Percentiles rank a stretch among this genome's conserved stretches.
phyloP scores from a whole-genome alignment of 2,113 vertebrate species.

The Oryzias melastigma region DNA sequence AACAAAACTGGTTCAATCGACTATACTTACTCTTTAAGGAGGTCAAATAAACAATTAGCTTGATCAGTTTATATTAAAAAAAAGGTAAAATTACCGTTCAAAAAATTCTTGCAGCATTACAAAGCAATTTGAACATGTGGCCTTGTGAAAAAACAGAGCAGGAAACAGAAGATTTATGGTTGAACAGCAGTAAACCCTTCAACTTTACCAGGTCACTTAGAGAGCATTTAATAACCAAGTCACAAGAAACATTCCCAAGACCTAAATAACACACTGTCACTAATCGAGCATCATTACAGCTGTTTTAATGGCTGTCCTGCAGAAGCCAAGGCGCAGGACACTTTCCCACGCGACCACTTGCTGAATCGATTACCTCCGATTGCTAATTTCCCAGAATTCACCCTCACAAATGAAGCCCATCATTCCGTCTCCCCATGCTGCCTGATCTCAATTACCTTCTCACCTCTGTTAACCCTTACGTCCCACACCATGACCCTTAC shows the following conservation, averaged over 20 bases:
- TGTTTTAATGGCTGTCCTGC: background rate
- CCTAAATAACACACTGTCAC: constrained; percentile 1
- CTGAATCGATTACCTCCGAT: constrained; percentile 12
- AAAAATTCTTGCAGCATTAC: background rate
- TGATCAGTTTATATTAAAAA: too few species aligned
- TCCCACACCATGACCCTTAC: constrained; percentile 38
- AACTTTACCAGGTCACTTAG: constrained; percentile 31
- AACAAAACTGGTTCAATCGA: too few species aligned
- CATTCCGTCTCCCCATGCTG: constrained; percentile 39
- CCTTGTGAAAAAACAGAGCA: constrained; percentile 28
- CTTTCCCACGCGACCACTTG: background rate
- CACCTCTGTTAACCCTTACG: constrained; percentile 59
- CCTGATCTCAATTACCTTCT: constrained; percentile 71
- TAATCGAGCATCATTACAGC: background rate
- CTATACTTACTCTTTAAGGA: too few species aligned
- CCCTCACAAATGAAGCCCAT: constrained; percentile 38
- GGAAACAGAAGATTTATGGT: constrained; percentile 51
- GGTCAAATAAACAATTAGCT: too few species aligned
- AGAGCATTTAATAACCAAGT: constrained; percentile 36
- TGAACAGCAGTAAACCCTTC: constrained; percentile 16
- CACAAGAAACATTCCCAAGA: constrained; percentile 13
- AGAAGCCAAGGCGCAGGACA: background rate
- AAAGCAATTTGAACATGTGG: background rate
- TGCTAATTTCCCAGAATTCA: constrained; percentile 6
- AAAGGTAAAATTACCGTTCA: too few species aligned